Percentiles rank a stretch among this genome's conserved stretches.
Evolutionary conservation across 37 sponge, comb jelly and placozoan species (phyloP).

Genomic region (Ianthella basta): DNA sequence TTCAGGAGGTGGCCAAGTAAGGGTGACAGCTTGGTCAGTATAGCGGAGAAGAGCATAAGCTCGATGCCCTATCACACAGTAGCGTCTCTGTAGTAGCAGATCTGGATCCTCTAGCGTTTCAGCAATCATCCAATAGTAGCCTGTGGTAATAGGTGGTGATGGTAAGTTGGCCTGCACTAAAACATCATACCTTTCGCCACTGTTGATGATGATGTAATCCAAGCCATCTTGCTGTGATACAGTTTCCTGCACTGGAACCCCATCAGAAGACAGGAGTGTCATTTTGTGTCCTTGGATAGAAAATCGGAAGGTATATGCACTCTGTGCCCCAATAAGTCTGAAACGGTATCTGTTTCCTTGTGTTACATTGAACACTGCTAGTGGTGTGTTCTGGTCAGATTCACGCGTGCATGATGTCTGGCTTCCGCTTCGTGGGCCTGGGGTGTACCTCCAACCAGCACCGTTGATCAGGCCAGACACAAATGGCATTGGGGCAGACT

Average conservation of each 20-base stretch:
- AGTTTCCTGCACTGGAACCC: slow-evolving; percentile 30
- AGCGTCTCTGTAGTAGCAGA: background rate
- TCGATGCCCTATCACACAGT: background rate
- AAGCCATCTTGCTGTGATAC: slow-evolving; percentile 39
- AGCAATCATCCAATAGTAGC: slow-evolving; percentile 66
- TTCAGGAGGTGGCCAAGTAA: background rate
- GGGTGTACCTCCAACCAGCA: slow-evolving; percentile 44
- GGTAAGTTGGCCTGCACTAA: slow-evolving; percentile 44
- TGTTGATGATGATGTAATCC: slow-evolving; percentile 77
- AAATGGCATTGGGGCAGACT: slow-evolving; percentile 63
- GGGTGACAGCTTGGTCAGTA: background rate
- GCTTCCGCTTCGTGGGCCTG: background rate
- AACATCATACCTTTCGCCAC: slow-evolving; percentile 85
- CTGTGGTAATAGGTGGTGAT: slow-evolving; percentile 24
- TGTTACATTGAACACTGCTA: background rate
- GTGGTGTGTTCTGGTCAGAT: background rate
- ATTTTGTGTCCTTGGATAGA: slow-evolving; percentile 70
- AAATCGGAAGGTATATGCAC: slow-evolving; percentile 61
- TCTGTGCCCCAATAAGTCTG: slow-evolving; percentile 82
- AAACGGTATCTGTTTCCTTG: slow-evolving; percentile 54
- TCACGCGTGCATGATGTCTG: background rate
- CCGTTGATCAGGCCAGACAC: slow-evolving; percentile 85
- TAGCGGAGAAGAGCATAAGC: slow-evolving; percentile 12
- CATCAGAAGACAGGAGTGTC: slow-evolving; percentile 72
- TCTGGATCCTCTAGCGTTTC: slow-evolving; percentile 57